A percentile compares a stretch with the other conserved stretches of the same genome.
phyloP scores from a whole-genome alignment of 92 coral and sea anemone species.

The Porites evermanni region DNA sequence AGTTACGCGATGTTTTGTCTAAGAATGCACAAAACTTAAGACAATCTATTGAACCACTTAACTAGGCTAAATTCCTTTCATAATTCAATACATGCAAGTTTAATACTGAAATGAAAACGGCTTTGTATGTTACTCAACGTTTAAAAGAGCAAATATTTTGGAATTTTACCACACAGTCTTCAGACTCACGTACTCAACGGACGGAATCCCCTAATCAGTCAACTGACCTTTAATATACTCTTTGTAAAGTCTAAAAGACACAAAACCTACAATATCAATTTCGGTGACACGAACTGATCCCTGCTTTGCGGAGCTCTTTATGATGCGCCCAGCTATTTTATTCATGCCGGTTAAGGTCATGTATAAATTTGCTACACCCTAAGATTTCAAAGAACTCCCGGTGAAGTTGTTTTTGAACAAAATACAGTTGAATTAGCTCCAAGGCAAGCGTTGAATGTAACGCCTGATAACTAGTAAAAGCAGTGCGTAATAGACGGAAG shows the following conservation, averaged over 20 bases:
- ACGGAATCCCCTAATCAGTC: too few species aligned
- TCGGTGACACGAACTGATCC: background rate
- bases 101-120: background rate
- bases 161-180: too few species aligned
- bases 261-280: background rate
- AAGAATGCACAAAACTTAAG: background rate
- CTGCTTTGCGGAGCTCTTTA: background rate
- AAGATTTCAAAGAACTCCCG: background rate
- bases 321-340: too few species aligned
- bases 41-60: background rate
- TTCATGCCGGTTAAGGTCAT: background rate
- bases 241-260: background rate
- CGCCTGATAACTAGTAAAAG: background rate
- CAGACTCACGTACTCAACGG: too few species aligned
- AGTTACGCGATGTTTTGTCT: too few species aligned
- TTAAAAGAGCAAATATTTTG: too few species aligned
- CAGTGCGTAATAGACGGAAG: background rate
- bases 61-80: background rate
- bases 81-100: background rate
- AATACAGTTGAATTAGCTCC: background rate
- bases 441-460: conserved; percentile 1
- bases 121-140: too few species aligned
- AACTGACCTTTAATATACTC: too few species aligned
- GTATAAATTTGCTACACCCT: background rate
- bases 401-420: background rate